Conservation (phyloP, 2,888 invertebrate genomes). For the Ormyrus thymus region DNA sequence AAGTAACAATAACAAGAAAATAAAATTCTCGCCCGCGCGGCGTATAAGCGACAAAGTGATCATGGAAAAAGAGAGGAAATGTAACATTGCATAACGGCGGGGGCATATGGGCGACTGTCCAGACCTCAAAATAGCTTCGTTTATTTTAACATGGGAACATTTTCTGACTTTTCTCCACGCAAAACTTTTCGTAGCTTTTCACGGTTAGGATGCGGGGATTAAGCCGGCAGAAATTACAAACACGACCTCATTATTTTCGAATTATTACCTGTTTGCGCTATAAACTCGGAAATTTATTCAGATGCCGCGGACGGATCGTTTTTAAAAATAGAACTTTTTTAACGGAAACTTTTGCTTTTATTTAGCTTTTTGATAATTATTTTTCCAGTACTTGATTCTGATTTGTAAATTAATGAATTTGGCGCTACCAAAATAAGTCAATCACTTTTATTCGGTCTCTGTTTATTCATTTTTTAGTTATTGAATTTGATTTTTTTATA, state of each 20-base stretch:
- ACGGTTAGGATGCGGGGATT: constrained; percentile 53
- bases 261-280: background rate
- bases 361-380: background rate
- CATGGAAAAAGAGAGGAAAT: constrained; percentile 67
- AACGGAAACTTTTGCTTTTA: background rate
- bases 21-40: constrained; percentile 33
- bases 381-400: too few species aligned
- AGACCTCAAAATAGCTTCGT: constrained; percentile 71
- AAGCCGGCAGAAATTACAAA: constrained; percentile 11
- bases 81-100: constrained; percentile 70
- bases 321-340: background rate
- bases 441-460: too few species aligned
- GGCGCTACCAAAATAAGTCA: too few species aligned
- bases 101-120: constrained; percentile 72
- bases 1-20: constrained; percentile 17
- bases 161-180: constrained; percentile 58
- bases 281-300: background rate
- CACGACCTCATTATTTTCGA: too few species aligned
- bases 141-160: constrained; percentile 73
- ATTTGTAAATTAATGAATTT: too few species aligned
- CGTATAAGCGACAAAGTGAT: constrained; percentile 39
- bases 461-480: too few species aligned
- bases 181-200: constrained; percentile 51
- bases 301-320: background rate
- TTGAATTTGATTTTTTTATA: too few species aligned